A percentile compares a stretch with the other conserved stretches of the same genome.
Conservation (phyloP, 1,140 invertebrate genomes). For the Maniola jurtina region DNA sequence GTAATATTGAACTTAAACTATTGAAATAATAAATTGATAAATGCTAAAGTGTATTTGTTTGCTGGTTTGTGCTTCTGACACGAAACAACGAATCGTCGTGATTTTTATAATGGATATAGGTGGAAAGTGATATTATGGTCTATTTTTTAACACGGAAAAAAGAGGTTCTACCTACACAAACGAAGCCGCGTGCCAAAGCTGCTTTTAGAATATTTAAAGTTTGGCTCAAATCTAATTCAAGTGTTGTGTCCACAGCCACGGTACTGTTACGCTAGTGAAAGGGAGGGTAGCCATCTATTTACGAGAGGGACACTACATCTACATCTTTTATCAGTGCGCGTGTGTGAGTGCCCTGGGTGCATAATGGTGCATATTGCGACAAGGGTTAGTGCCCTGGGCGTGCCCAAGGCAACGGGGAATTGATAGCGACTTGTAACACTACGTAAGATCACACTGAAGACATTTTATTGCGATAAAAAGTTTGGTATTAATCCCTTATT, state of each 20-base stretch:
- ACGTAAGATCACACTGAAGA: neutral
- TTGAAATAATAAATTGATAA: too few relatives aligned
- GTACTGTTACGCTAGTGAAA: constrained; percentile 68
- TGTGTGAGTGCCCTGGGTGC: constrained; percentile 51
- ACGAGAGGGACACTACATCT: constrained; percentile 56
- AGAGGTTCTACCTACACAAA: too few relatives aligned
- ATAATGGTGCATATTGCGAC: constrained; percentile 61
- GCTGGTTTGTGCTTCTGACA: too few relatives aligned
- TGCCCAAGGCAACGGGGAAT: constrained; percentile 64
- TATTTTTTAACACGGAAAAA: too few relatives aligned
- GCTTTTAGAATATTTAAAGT: neutral
- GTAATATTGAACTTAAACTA: too few relatives aligned
- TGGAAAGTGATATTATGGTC: too few relatives aligned
- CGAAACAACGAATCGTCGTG: too few relatives aligned
- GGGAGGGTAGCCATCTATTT: constrained; percentile 72
- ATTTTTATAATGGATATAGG: too few relatives aligned
- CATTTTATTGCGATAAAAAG: neutral
- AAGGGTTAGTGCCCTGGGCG: constrained; percentile 72
- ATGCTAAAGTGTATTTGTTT: too few relatives aligned
- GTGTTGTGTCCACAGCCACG: constrained; percentile 44
- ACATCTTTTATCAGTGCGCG: constrained; percentile 56
- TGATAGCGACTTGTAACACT: constrained; percentile 50
- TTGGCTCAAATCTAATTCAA: neutral
- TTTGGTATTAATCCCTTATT: neutral
- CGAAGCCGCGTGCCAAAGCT: too few relatives aligned